These are phyloP conservation scores for Saturnia pavonia DNA, from an alignment of 2,888 invertebrate species.

Conservation along the genomic window DNA sequence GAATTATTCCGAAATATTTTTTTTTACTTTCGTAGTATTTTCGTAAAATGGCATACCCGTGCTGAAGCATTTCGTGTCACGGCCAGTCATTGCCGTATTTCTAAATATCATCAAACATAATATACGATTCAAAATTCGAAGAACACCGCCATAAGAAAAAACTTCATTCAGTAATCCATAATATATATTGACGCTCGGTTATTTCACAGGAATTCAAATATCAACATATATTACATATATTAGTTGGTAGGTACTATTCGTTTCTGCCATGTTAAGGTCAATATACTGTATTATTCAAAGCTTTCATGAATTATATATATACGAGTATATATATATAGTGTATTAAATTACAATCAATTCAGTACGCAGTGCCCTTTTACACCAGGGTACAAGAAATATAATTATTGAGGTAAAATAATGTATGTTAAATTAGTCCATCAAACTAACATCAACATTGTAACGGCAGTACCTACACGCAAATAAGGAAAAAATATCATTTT, in stretches of 20 bases:
- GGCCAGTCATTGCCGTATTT: constrained; percentile 18
- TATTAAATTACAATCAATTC: constrained; percentile 1
- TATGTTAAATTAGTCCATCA: neutral
- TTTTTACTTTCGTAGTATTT: neutral
- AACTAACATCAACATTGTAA: neutral
- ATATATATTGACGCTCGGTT: neutral
- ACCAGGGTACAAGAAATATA: neutral
- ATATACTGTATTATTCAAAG: neutral
- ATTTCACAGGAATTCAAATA: constrained; percentile 7
- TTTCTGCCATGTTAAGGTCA: neutral
- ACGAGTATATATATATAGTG: too few species aligned
- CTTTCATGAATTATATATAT: neutral
- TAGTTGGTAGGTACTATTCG: neutral
- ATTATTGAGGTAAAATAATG: neutral
- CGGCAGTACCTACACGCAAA: too few species aligned
- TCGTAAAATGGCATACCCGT: neutral
- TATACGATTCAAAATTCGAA: neutral
- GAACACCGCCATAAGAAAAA: constrained; percentile 1
- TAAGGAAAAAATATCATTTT: too few species aligned
- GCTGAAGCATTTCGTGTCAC: neutral
- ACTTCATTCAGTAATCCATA: constrained; percentile 3
- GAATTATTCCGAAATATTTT: neutral
- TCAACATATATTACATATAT: constrained; percentile 7
- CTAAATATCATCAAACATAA: constrained; percentile 6
- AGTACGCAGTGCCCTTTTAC: neutral